phyloP scores from a whole-genome alignment of 1,140 invertebrate genomes.

The Diabrotica virgifera region DNA sequence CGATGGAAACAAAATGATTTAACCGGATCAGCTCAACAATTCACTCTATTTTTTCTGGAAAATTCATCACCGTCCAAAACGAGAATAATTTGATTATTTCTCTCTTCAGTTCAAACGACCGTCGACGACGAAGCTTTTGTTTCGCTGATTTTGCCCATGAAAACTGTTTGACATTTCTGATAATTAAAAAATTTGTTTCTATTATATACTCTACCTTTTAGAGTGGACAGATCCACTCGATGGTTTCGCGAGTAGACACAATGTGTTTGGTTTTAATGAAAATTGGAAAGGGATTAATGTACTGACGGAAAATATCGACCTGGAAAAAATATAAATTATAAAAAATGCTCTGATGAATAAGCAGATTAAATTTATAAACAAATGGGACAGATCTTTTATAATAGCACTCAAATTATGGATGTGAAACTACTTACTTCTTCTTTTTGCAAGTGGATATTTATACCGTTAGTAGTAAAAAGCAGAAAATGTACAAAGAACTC shows the following conservation, averaged over 20 bases:
- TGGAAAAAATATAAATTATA: too few relatives aligned
- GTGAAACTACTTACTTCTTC: too few relatives aligned
- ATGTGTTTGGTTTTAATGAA: neutral
- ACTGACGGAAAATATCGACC: neutral
- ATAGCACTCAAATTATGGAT: too few relatives aligned
- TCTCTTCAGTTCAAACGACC: neutral
- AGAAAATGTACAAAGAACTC: too few relatives aligned
- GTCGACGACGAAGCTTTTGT: neutral
- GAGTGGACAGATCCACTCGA: neutral
- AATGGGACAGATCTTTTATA: too few relatives aligned
- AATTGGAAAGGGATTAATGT: neutral
- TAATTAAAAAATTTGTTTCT: neutral
- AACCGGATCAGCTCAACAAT: neutral
- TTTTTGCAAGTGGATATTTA: too few relatives aligned
- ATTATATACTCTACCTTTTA: neutral
- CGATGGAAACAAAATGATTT: neutral
- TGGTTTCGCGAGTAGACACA: neutral
- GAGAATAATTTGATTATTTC: slow-evolving; percentile 3
- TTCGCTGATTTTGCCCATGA: neutral
- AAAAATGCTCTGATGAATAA: too few relatives aligned
- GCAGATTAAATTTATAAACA: too few relatives aligned
- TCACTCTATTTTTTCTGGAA: neutral
- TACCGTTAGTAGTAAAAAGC: too few relatives aligned
- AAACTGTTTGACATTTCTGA: neutral
- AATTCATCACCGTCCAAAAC: slow-evolving; percentile 2